These are phyloP conservation scores for Micrasema longulum DNA, from an alignment of 1,140 invertebrate species.

Conservation along the genomic window DNA sequence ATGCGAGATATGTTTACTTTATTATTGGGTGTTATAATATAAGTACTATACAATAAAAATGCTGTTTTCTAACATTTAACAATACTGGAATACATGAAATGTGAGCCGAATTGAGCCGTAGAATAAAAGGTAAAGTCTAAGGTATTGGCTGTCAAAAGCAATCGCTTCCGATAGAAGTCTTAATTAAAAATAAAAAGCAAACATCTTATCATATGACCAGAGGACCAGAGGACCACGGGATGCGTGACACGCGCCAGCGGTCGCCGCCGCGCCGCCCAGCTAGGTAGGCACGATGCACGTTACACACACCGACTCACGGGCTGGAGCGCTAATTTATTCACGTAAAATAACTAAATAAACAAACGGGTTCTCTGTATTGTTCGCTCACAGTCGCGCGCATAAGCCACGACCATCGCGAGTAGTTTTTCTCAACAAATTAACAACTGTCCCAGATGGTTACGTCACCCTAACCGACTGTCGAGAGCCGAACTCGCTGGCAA, in stretches of 20 bases:
- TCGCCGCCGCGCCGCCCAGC: not conserved
- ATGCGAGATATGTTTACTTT: too few relatives aligned
- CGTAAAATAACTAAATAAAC: constrained; percentile 5
- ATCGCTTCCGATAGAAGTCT: not conserved
- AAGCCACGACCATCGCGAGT: constrained; percentile 14
- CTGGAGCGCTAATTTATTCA: constrained; percentile 21
- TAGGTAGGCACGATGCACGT: constrained; percentile 6
- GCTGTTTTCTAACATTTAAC: too few relatives aligned
- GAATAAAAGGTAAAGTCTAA: too few relatives aligned
- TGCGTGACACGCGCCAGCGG: not conserved
- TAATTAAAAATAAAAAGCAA: not conserved
- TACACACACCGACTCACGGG: not conserved
- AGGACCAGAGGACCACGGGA: constrained; percentile 28
- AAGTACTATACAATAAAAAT: too few relatives aligned
- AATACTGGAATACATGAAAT: too few relatives aligned
- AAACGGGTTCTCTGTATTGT: constrained; percentile 36
- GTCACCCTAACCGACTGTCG: not conserved
- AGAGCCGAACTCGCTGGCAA: constrained; percentile 4
- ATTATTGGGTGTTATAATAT: too few relatives aligned
- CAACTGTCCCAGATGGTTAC: constrained; percentile 24
- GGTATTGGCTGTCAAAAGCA: constrained; percentile 5
- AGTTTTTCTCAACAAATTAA: constrained; percentile 15
- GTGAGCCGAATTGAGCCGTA: too few relatives aligned
- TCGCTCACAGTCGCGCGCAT: constrained; percentile 11
- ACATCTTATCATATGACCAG: constrained; percentile 15